Base-by-base conservation (phyloP, 2,888 invertebrate species). In the Idaea dimidiata region DNA sequence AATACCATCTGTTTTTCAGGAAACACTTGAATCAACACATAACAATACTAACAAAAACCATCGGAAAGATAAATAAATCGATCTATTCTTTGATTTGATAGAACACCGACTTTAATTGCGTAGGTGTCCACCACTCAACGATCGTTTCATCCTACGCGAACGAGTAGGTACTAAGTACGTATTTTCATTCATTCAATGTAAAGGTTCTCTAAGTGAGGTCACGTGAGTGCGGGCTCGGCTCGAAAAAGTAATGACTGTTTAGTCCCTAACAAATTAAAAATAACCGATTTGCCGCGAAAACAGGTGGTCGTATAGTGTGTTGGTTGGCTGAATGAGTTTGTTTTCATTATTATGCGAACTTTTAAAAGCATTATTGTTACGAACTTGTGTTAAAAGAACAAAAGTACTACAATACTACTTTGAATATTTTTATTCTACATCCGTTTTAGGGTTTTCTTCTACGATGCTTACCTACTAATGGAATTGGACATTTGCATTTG, bases 241-340 rank as follows among this genome's bases (percentile, higher is more conserved):
- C 59, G 59, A 71, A 75, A 79, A 80, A 81, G 79, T 18, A 78
- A 80, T 81, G 80, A 79, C 80, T 71, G 63, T 60, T 67, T 66
- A 58, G 59, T 59, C 65, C 69, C 61, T 68, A 73, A 72, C 69
- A 71, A 69, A 68, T 75, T 72, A 70, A 75, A 84, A 85, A 86
- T 86, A 88, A 67, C 64, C 69, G 72, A 67, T 82, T 78, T 79
- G 79, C 76, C 67, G 74, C 71, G 78, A 84, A 88, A 88, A 85
- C 88, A 86, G 84, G 81, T 85, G 88, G 71, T 79, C 63, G 54
- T 62, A 62, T 53, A 72, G 77, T 75, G 66, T 66, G 74, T 63
- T 74, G 74, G 72, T 79, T 64, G 71, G 71, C 72, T 73, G 73
- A 67, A 66, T 62, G 32, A 56, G 65, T 70, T 62, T 59, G 59